Percentiles rank a stretch among this genome's conserved stretches.
phyloP scores from a whole-genome alignment of 2,113 vertebrate genomes.

The Probosciger aterrimus region DNA sequence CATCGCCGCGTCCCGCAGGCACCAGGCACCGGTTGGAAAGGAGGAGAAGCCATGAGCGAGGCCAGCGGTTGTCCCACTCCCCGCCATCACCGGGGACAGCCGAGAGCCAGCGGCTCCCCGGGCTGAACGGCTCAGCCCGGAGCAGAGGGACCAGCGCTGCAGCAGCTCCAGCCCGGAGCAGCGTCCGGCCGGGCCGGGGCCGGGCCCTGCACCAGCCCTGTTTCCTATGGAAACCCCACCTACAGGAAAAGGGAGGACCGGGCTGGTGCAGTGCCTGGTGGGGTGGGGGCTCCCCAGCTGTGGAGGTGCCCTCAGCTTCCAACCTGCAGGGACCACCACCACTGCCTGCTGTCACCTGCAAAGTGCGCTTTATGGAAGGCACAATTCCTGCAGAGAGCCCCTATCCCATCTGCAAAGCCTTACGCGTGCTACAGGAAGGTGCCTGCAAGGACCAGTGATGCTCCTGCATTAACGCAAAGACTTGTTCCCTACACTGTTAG shows the following conservation, averaged over 20 bases:
- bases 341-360: background rate
- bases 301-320: background rate
- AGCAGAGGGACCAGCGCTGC: background rate
- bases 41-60: background rate
- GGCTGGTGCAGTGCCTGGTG: slow-evolving; percentile 35
- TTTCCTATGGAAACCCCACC: slow-evolving; percentile 83
- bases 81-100: background rate
- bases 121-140: background rate
- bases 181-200: slow-evolving; percentile 43
- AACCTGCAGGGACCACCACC: background rate
- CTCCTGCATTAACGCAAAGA: background rate
- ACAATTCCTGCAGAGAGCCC: background rate
- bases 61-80: background rate
- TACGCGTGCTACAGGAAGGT: fast-evolving
- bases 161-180: background rate
- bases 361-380: fast-evolving
- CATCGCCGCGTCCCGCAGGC: background rate
- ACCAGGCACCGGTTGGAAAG: background rate
- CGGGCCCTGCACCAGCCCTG: slow-evolving; percentile 63
- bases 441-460: background rate
- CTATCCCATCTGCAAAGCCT: background rate
- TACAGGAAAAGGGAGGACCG: slow-evolving; percentile 82
- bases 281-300: background rate
- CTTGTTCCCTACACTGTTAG: fast-evolving
- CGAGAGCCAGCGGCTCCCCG: background rate